Base-by-base conservation (phyloP, 1,140 invertebrate species). In the Zaprionus gabonicus region DNA sequence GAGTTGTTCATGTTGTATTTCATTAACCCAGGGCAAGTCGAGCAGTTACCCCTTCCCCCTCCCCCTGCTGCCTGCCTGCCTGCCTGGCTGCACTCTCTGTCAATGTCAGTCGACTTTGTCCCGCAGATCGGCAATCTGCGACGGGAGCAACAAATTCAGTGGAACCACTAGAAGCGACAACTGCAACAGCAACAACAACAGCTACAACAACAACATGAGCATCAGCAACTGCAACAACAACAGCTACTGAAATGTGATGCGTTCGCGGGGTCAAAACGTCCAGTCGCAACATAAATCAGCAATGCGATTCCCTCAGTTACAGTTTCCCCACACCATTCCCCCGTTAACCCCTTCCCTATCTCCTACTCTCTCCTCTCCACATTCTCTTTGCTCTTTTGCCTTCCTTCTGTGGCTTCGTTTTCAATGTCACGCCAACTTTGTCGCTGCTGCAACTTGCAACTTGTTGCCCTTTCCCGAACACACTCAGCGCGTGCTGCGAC, bases 1-100 rank as follows among this genome's bases (percentile, higher is more conserved):
- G 82, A 84, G 82, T 81, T 84, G 81, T 85, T 79, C 75, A 78
- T 81, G 78, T 34, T 34, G 80, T 62, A 84, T 77, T 83, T 84
- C 84, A 83, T 83, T 83, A 84, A 80, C 9, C 60, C 34, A 67
- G 53, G n/a, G n/a, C 56, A 71, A 68, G 31, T 36, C 15, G 28
- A 65, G 34, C 70, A 62, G 31, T 20, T 6, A 34, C 31, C 46
- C 12, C 27, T 17, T 4, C 7, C 23, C 7, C 17, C 13, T 2
- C 9, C n/a, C 3, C 4, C 3, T 49, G n/a, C 31, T 31, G 31
- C 55, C 25, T 10, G n/a, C n/a, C 31, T 10, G 31, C 31, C 31
- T 31, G 28, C 28, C 28, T 31, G 28, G 28, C 28, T 31, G 31
- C 25, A 23, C 59, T 38, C 23, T 34, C 49, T 64, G 69, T 78